phyloP scores from a whole-genome alignment of 2,797 vertebrate species.

The Megaceryle alcyon region DNA sequence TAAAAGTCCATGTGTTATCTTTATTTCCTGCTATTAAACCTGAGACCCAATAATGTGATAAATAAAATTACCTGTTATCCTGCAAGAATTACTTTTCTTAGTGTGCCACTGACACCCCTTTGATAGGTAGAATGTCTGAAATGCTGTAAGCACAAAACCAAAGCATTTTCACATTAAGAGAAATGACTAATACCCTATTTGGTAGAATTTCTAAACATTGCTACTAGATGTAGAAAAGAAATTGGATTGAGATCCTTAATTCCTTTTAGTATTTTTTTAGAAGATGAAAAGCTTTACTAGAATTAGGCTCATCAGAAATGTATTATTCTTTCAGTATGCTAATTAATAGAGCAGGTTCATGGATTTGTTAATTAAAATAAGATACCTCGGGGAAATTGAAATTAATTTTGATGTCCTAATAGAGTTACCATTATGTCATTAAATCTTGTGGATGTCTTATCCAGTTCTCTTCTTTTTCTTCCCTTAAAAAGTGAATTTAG shows the following conservation, averaged over 20 bases:
- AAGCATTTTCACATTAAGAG: slow-evolving; percentile 52
- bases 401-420: slow-evolving; percentile 81
- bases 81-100: slow-evolving; percentile 29
- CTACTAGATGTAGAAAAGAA: slow-evolving; percentile 59
- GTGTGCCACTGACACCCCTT: not conserved
- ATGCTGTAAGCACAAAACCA: not conserved
- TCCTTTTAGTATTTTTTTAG: slow-evolving; percentile 70
- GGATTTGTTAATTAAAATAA: slow-evolving; percentile 82
- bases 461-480: slow-evolving; percentile 2
- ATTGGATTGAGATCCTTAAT: slow-evolving; percentile 69
- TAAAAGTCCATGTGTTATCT: not conserved
- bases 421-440: slow-evolving; percentile 66
- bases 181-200: slow-evolving; percentile 6
- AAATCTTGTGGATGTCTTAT: slow-evolving; percentile 69
- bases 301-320: slow-evolving; percentile 74
- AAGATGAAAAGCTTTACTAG: slow-evolving; percentile 74
- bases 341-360: slow-evolving; percentile 77
- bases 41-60: not conserved
- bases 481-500: slow-evolving; percentile 30
- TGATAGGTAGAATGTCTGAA: slow-evolving; percentile 13
- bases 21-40: not conserved
- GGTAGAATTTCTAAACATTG: slow-evolving; percentile 33
- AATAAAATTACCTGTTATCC: not conserved
- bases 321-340: slow-evolving; percentile 75
- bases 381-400: slow-evolving; percentile 77